Conservation (phyloP, 2,888 invertebrate genomes). For the Conus canariensis region DNA sequence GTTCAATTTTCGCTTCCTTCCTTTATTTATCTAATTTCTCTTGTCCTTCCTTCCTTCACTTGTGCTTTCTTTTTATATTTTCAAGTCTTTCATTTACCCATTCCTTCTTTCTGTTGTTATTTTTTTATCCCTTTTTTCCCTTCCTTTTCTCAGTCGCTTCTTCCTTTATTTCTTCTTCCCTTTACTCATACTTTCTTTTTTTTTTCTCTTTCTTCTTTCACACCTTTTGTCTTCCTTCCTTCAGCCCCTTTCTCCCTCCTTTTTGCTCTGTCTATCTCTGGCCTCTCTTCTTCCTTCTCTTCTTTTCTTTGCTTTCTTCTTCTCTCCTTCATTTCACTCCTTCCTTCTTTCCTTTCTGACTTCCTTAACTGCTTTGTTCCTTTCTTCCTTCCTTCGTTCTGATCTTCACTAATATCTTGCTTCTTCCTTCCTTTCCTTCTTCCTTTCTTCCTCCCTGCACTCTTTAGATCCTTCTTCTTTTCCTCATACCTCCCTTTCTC, state of each 20-base stretch:
- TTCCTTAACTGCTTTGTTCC: neutral
- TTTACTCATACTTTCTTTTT: neutral
- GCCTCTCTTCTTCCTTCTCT: neutral
- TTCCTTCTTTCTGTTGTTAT: too few species aligned
- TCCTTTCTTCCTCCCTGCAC: neutral
- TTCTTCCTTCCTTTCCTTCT: neutral
- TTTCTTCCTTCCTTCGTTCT: neutral
- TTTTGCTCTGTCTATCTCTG: neutral
- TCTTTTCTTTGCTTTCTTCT: neutral
- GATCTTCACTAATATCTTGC: neutral
- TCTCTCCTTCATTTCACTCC: neutral
- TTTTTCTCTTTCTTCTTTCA: neutral
- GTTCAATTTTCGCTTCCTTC: too few species aligned
- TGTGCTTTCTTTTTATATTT: too few species aligned
- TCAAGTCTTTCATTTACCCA: too few species aligned
- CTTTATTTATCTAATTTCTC: too few species aligned
- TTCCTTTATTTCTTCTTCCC: too few species aligned
- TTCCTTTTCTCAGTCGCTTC: too few species aligned
- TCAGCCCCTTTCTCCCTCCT: neutral
- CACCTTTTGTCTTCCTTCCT: neutral
- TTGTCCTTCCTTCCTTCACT: too few species aligned
- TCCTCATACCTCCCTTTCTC: neutral
- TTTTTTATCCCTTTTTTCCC: too few species aligned
- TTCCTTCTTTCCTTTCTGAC: too few species aligned
- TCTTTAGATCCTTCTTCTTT: neutral